Base-by-base conservation (phyloP, 2,113 vertebrate genomes). In the Ophiodon elongatus region DNA sequence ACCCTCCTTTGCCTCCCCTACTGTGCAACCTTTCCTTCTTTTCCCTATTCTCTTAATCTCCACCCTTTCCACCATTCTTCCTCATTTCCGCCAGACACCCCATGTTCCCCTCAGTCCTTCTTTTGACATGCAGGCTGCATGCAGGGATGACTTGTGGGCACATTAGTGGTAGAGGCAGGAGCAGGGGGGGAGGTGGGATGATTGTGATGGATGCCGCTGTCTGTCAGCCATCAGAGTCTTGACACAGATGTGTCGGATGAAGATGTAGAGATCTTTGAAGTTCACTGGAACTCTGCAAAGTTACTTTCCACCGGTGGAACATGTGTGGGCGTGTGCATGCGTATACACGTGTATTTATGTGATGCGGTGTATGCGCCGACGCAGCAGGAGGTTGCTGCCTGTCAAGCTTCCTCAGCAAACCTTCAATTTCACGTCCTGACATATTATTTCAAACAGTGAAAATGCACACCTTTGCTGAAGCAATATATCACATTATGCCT, bases 171-270 rank as follows among this genome's bases (percentile, higher is more conserved):
- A 27, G 65, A 65, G 29, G 83, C 85, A 41, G 70, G n/a, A 9
- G 56, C 4, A 21, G 19, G 50, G 1, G 23, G 52, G 9, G 23
- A 2, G 9, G 72, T 62, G 47, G 81, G 52, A 65, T 70, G 83
- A 84, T 59, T 50, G 47, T 85, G 89, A 91, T 62, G 69, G 85
- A 89, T 85, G 84, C 68, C 3, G 11, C 4, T 29, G n/a, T 76
- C 80, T 86, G 88, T 91, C 92, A 92, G 72, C 82, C 92, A 91
- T 89, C 81, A 59, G 80, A 83, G 84, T 73, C 68, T 59, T 85
- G 89, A 88, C 93, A 92, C 86, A 83, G 70, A 88, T 85, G 83
- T 89, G 87, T 92, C 84, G 71, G 68, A 60, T 52, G 29, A 79
- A 85, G 85, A 83, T 63, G 59, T 31, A 52, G 35, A 74, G 67